These are phyloP conservation scores for Microcebus lehilahytsara DNA, from an alignment of 2,113 vertebrate genomes.

Conservation along the genomic window DNA sequence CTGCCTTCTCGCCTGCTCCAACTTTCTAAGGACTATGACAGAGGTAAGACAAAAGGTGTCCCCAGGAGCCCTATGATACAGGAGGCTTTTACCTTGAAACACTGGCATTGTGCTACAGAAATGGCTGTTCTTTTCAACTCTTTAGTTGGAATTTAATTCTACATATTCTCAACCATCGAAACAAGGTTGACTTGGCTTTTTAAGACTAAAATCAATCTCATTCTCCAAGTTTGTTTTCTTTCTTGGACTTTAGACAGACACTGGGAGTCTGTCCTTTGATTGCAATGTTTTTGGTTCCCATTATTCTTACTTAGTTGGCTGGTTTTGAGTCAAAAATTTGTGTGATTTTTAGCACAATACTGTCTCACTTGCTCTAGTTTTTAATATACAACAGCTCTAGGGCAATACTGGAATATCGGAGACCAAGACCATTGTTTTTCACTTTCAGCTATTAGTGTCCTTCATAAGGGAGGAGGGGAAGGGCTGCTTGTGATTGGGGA, in stretches of 20 bases:
- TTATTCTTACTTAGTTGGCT: neutral
- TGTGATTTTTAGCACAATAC: neutral
- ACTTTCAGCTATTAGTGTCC: neutral
- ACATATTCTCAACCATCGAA: neutral
- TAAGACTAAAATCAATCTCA: neutral
- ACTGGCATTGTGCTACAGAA: too few relatives aligned
- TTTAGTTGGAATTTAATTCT: neutral
- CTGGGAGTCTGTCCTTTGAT: neutral
- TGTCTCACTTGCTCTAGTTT: neutral
- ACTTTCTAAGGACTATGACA: neutral
- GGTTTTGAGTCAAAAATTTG: neutral
- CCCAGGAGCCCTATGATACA: neutral
- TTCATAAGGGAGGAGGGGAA: neutral
- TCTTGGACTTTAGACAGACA: neutral
- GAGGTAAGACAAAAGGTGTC: neutral
- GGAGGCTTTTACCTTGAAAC: neutral
- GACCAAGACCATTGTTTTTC: neutral
- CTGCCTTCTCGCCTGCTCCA: neutral
- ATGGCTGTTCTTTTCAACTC: neutral
- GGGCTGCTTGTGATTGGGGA: neutral
- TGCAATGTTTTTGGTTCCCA: neutral
- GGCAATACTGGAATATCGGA: accelerated
- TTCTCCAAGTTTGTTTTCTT: neutral
- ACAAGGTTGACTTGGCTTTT: neutral
- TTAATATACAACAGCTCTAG: neutral